Conservation (phyloP, 2,797 vertebrate species). For the Scolopax rusticola region DNA sequence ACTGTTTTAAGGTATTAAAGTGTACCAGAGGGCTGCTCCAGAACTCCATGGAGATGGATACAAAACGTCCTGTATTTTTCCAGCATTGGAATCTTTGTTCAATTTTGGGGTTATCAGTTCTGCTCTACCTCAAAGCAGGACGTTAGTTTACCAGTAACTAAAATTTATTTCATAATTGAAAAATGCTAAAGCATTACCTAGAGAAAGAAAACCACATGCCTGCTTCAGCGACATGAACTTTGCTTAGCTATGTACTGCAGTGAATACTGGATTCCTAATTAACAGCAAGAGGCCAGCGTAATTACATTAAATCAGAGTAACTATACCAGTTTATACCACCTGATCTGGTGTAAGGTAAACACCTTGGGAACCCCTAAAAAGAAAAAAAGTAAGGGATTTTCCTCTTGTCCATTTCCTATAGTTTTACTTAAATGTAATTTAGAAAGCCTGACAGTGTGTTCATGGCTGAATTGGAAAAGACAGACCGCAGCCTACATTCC, state of each 20-base stretch:
- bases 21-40: not conserved
- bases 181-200: not conserved
- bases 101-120: not conserved
- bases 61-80: not conserved
- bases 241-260: not conserved
- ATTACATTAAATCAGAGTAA: not conserved
- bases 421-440: not conserved
- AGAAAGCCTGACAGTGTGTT: not conserved
- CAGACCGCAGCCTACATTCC: constrained; percentile 25
- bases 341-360: not conserved
- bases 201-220: not conserved
- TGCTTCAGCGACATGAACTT: not conserved
- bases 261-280: not conserved
- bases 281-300: not conserved
- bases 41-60: not conserved
- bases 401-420: not conserved
- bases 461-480: not conserved
- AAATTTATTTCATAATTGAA: not conserved
- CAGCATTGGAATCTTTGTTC: not conserved
- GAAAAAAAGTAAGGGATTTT: not conserved
- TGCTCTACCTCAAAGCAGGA: not conserved
- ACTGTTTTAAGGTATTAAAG: not conserved
- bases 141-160: not conserved
- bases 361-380: not conserved
- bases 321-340: not conserved